Evolutionary conservation across 2,888 invertebrate genomes (phyloP), one percentile per base, ranked within the genome.

Genomic region (Heliconius cydno): DNA sequence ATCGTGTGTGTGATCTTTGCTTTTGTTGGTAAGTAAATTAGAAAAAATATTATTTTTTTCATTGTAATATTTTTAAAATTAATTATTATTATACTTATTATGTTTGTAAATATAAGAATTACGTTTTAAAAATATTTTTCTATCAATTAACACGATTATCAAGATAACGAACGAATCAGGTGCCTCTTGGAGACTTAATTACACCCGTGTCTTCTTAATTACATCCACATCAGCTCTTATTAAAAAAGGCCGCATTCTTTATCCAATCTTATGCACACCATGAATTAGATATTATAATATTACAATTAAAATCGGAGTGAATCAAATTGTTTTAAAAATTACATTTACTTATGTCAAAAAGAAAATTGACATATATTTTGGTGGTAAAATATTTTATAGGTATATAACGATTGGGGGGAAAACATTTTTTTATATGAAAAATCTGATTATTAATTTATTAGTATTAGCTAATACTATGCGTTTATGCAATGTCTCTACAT

Each of bases 1-100:
- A 22, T 75, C 46, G 28, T 25, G 65, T 60, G 28, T 65, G 38
- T 63, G 63, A 6, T 34, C 28, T 60, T 46, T 75, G 41, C 19
- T 75, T 63, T 65, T 7, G 7, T 75, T 63, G 75, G 75, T 75
- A 22, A 75, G 75, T 75, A 25, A 74, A 63, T 41, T 25, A 19
- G 25, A 74, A 74, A 15, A 19, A 63, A 63, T 52, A 15, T n/a
- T n/a, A 9, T 19, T 22, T 63, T n/a, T 9, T 74, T 9, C 25
- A 57, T 57, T 9, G 22, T 2, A 3, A 57, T 57, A 38, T 25
- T 74, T 15, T 38, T n/a, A 57, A 6, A 34, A 30, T 19, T 4
- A 52, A 6, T 19, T 19, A 30, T 52, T 19, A 6, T 19, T 19
- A 52, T 19, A 52, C 2, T 52, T 52, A 52, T 52, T 52, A 19